These are phyloP conservation scores for Trichopria drosophilae DNA, from an alignment of 2,888 invertebrate species.

Conservation along the genomic window DNA sequence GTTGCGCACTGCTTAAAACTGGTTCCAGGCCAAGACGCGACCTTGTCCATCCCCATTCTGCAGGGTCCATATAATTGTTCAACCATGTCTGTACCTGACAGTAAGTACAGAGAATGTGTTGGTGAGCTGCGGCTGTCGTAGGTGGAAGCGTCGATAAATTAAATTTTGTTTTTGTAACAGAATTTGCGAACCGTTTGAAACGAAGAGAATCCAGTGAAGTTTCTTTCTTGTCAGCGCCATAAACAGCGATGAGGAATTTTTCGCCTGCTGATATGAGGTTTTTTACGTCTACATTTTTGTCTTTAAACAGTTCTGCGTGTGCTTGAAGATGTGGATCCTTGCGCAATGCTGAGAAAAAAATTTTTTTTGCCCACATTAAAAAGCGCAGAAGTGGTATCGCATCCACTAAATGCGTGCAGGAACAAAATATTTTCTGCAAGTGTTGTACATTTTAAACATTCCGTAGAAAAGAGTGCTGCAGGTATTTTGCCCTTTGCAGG, in stretches of 20 bases:
- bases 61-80: neutral
- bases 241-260: neutral
- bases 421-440: constrained; percentile 3
- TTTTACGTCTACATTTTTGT: neutral
- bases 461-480: neutral
- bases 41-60: constrained; percentile 6
- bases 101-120: constrained; percentile 1
- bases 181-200: neutral
- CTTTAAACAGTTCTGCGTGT: no score
- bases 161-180: neutral
- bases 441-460: neutral
- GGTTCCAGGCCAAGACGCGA: neutral
- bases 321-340: no score
- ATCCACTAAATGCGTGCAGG: constrained; percentile 6
- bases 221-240: neutral
- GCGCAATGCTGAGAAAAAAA: no score
- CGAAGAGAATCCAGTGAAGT: neutral
- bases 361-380: constrained; percentile 5
- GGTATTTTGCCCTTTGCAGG: neutral
- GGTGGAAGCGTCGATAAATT: constrained; percentile 1
- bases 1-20: neutral
- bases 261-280: neutral
- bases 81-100: constrained; percentile 18
- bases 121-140: neutral
- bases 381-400: constrained; percentile 1